Conservation (phyloP, 2,888 invertebrate genomes). For the Heteropelma amictum region DNA sequence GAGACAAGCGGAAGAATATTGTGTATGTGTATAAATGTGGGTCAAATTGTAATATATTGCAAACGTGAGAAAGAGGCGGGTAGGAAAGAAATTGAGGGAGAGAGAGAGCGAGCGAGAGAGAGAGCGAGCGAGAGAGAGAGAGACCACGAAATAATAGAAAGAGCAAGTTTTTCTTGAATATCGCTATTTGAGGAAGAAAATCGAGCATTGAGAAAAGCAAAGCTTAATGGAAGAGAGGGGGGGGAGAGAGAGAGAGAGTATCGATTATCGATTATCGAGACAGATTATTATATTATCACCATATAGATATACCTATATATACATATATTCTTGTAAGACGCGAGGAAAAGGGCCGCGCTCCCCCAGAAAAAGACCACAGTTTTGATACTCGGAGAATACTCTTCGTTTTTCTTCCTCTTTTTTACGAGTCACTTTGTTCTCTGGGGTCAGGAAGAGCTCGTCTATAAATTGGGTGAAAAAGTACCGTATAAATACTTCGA, state of each 20-base stretch:
- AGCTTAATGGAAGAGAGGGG: conserved; percentile 57
- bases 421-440: not conserved
- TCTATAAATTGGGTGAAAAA: conserved; percentile 5
- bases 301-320: conserved; percentile 37
- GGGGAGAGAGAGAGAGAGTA: conserved; percentile 9
- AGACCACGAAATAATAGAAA: not conserved
- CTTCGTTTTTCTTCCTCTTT: not conserved
- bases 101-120: not conserved
- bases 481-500: conserved; percentile 18
- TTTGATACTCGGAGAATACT: not conserved
- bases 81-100: not conserved
- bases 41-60: conserved; percentile 74
- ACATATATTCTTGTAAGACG: conserved; percentile 62
- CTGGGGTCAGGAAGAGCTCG: not conserved
- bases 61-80: conserved; percentile 43
- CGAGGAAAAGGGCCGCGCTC: conserved; percentile 26
- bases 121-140: not conserved
- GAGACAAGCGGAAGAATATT: conserved; percentile 55
- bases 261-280: conserved; percentile 56
- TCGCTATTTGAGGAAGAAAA: not conserved
- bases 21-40: conserved; percentile 73
- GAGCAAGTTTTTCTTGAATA: not conserved
- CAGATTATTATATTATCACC: conserved; percentile 55
- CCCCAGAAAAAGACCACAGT: conserved; percentile 6
- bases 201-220: conserved; percentile 36